Evolutionary conservation across 2,888 invertebrate species (phyloP).

Genomic region (Ophonus ardosiacus): DNA sequence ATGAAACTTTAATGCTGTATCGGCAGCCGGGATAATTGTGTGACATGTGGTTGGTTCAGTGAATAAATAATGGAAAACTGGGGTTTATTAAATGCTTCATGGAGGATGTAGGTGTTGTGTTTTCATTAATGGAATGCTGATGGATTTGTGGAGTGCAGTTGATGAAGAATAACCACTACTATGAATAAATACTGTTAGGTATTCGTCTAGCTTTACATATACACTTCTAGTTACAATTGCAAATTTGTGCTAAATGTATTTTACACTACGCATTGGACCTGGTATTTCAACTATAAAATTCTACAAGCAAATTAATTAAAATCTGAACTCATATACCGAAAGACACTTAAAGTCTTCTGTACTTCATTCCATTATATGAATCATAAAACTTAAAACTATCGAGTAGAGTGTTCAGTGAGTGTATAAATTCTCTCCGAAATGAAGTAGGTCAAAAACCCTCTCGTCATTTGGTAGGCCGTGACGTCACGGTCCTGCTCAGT

Average conservation of each 20-base stretch:
- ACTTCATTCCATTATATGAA: constrained; percentile 23
- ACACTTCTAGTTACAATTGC: neutral
- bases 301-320: constrained; percentile 10
- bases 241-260: neutral
- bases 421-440: constrained; percentile 48
- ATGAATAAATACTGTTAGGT: neutral
- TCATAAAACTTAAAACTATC: constrained; percentile 52
- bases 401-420: neutral
- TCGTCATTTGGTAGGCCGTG: constrained; percentile 46
- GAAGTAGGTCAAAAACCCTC: constrained; percentile 59
- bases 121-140: constrained; percentile 7
- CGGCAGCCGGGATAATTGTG: constrained; percentile 27
- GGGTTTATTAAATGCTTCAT: constrained; percentile 33
- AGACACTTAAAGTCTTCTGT: constrained; percentile 7
- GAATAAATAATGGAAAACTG: constrained; percentile 40
- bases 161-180: neutral
- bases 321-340: neutral
- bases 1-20: constrained; percentile 37
- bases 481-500: constrained; percentile 50
- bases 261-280: neutral
- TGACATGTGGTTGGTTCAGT: constrained; percentile 17
- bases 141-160: neutral
- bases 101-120: constrained; percentile 10
- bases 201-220: neutral
- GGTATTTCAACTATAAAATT: neutral